These are phyloP conservation scores for Charina bottae DNA, from an alignment of 2,113 vertebrate genomes.

Conservation along the genomic window DNA sequence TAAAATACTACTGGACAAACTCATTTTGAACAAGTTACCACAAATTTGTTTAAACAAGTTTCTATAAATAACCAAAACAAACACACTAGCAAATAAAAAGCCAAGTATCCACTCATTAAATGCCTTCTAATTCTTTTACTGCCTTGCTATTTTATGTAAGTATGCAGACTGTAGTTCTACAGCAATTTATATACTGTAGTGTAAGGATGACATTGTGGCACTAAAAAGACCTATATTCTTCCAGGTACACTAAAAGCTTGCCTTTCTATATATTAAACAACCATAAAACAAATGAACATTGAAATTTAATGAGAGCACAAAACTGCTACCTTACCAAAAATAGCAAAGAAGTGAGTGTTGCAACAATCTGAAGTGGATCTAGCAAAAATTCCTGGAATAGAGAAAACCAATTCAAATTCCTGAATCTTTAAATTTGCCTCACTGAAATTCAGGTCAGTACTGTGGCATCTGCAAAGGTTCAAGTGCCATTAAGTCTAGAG, in stretches of 20 bases:
- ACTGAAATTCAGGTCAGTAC: neutral
- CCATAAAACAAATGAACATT: neutral
- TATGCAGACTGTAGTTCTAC: neutral
- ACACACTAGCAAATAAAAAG: neutral
- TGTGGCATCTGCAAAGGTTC: slow-evolving; percentile 8
- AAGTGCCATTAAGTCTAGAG: slow-evolving; percentile 13
- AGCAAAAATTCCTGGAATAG: neutral
- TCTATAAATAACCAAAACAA: neutral
- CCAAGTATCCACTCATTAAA: neutral
- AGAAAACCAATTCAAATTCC: neutral
- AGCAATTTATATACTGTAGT: neutral
- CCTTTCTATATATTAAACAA: slow-evolving; percentile 1
- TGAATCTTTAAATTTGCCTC: neutral
- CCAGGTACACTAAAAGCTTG: neutral
- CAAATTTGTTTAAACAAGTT: no score
- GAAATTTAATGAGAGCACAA: neutral
- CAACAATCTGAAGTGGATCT: neutral
- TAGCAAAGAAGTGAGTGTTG: neutral
- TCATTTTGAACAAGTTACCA: no score
- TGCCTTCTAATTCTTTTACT: neutral
- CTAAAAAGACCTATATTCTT: neutral
- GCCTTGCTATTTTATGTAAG: neutral
- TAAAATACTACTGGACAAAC: no score
- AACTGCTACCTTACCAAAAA: neutral
- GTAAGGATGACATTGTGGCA: neutral